Base-by-base conservation (phyloP, 2,113 vertebrate genomes). In the Bubo scandiacus region DNA sequence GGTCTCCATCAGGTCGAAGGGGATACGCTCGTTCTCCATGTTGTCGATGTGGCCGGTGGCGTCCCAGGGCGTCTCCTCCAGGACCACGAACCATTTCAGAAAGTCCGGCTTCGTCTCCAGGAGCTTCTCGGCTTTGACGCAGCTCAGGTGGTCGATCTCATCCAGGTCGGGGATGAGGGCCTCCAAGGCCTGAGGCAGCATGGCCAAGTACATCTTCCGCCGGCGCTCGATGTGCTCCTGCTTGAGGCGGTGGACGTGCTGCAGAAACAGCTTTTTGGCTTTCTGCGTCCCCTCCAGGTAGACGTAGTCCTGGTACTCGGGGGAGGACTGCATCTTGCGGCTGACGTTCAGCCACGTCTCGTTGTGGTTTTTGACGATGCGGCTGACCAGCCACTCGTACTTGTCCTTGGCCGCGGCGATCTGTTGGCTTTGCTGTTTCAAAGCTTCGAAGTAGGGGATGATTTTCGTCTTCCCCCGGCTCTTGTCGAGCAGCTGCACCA, bases 401-500 rank as follows among this genome's bases (percentile, higher is more conserved):
- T 98, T 99, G 97, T 99, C 99, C 95, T 99, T 99, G 16, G 99
- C 99, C 2, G 99, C 98, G 15, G 99, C 99, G 40, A 99, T 99
- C 96, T 99, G 99, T 90, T 99, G 99, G 91, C 99, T 99, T 93
- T 99, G 99, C 95, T 99, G 99, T 94, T 99, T 99, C 58, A 99
- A 95, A 4, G 99, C 99, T 92, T 99, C 99, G 82, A 99, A 99
- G 96, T 99, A 99, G 15, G 99, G 99, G 86, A 99, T 98, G 94
- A 99, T 99, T 95, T 99, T 99, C 10, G 99, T 98, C 88, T 99
- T 99, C 6, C 99, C 99, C 29, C 99, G 97, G 96, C 99, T 98
- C 78, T 98, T 98, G 77, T 99, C 99, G 17, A 99, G 97, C 86
- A 99, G 98, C 96, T 99, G 99, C 98, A 99, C 98, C 86, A 99